Percentiles rank a stretch among this genome's conserved stretches.
Evolutionary conservation across 2,888 invertebrate species (phyloP).

Genomic region (Dione juno): DNA sequence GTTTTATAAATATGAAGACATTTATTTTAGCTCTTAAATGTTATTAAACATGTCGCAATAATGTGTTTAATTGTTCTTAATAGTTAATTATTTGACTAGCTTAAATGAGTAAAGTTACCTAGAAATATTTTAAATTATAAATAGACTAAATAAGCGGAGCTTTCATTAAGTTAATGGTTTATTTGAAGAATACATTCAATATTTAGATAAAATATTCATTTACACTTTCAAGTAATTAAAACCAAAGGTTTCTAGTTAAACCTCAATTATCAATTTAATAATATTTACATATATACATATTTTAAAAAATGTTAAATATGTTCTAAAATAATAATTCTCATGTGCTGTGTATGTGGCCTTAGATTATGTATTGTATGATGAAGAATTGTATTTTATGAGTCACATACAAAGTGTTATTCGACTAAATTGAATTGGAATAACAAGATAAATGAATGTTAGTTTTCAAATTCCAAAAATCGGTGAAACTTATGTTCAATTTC

Average conservation of each 20-base stretch:
- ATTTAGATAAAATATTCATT: constrained; percentile 22
- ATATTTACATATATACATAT: too few species aligned
- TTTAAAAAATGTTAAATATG: too few species aligned
- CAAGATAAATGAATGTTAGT: constrained; percentile 13
- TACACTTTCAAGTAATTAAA: constrained; percentile 2
- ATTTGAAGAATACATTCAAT: constrained; percentile 13
- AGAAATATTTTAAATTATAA: constrained; percentile 7
- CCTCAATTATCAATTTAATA: background rate
- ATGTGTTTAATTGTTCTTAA: background rate
- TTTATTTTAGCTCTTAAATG: background rate
- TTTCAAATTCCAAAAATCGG: constrained; percentile 29
- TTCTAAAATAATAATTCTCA: background rate
- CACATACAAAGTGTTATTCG: constrained; percentile 13
- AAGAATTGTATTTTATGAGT: too few species aligned
- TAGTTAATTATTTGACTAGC: background rate
- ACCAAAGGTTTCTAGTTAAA: constrained; percentile 1
- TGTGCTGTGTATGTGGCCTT: too few species aligned
- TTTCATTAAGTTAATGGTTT: constrained; percentile 19
- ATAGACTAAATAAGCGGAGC: background rate
- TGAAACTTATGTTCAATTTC: constrained; percentile 40
- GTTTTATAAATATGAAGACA: too few species aligned
- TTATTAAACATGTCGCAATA: background rate
- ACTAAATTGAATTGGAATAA: constrained; percentile 23
- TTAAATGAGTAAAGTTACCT: background rate
- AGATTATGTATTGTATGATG: too few species aligned